Conservation (phyloP, 2,113 vertebrate species). For the Chaetops frenatus region DNA sequence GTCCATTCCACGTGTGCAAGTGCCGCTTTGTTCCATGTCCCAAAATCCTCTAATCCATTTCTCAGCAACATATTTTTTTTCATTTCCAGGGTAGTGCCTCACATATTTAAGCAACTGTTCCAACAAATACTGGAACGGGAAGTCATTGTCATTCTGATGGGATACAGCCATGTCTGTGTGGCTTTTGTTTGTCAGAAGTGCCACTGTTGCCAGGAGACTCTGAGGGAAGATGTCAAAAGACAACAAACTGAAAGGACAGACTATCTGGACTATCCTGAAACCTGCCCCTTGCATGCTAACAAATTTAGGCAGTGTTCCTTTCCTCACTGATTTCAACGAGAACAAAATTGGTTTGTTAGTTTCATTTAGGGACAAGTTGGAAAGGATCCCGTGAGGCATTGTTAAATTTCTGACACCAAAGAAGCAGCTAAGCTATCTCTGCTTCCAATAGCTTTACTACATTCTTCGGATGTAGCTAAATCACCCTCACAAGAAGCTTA, state of each 20-base stretch:
- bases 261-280: slow-evolving; percentile 18
- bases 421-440: background rate
- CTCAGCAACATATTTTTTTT: background rate
- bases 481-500: background rate
- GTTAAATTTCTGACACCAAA: background rate
- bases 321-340: background rate
- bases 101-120: slow-evolving; percentile 42
- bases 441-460: background rate
- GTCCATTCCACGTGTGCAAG: background rate
- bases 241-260: slow-evolving; percentile 58
- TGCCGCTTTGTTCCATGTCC: background rate
- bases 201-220: slow-evolving; percentile 65
- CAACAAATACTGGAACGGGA: slow-evolving; percentile 8
- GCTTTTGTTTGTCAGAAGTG: slow-evolving; percentile 60
- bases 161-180: slow-evolving; percentile 50
- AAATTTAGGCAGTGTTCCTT: background rate
- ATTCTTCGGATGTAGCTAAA: background rate
- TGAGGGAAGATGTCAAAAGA: slow-evolving; percentile 63
- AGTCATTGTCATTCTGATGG: slow-evolving; percentile 63
- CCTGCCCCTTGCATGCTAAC: slow-evolving; percentile 37
- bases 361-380: background rate
- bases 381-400: background rate
- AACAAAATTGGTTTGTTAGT: background rate
- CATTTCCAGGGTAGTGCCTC: background rate
- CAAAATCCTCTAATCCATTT: background rate